These are phyloP conservation scores for Phymastichus coffea DNA, from an alignment of 1,140 invertebrate genomes.

Conservation along the genomic window DNA sequence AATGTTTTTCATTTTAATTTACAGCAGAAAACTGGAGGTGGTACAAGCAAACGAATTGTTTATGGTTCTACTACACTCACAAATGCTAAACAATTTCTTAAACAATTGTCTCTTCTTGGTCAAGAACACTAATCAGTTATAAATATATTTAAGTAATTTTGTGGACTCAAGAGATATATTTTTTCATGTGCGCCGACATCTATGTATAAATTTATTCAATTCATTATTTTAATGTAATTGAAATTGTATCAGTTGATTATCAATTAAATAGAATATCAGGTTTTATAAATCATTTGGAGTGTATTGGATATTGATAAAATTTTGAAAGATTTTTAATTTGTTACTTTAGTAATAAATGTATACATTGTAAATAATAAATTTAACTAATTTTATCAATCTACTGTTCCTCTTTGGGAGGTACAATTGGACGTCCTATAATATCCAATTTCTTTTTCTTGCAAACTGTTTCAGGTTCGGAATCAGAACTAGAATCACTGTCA, in stretches of 20 bases:
- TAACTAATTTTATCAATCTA: slow-evolving; percentile 14
- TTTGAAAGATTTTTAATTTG: slow-evolving; percentile 10
- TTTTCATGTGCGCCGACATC: background rate
- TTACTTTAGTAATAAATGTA: slow-evolving; percentile 26
- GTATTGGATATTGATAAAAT: background rate
- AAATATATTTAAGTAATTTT: slow-evolving; percentile 16
- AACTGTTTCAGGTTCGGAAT: slow-evolving; percentile 60
- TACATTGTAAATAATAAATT: slow-evolving; percentile 19
- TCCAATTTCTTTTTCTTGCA: slow-evolving; percentile 53
- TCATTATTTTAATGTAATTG: slow-evolving; percentile 30
- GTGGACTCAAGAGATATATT: slow-evolving; percentile 1
- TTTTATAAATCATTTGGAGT: background rate
- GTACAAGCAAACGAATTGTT: slow-evolving; percentile 77
- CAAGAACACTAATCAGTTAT: slow-evolving; percentile 63
- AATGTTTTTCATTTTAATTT: too few relatives aligned
- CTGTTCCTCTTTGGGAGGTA: slow-evolving; percentile 15
- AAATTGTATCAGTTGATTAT: too few relatives aligned
- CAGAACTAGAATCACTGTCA: slow-evolving; percentile 65
- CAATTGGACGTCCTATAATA: slow-evolving; percentile 60
- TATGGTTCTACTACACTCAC: slow-evolving; percentile 93
- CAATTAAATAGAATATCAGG: slow-evolving; percentile 1
- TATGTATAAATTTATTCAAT: slow-evolving; percentile 42
- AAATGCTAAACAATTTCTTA: slow-evolving; percentile 90
- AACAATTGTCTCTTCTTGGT: slow-evolving; percentile 79
- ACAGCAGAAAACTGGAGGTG: slow-evolving; percentile 72